Evolutionary conservation across 2,888 invertebrate species (phyloP), one percentile per base, ranked within the genome.

Genomic region (Drosophila nr. perissopoda): DNA sequence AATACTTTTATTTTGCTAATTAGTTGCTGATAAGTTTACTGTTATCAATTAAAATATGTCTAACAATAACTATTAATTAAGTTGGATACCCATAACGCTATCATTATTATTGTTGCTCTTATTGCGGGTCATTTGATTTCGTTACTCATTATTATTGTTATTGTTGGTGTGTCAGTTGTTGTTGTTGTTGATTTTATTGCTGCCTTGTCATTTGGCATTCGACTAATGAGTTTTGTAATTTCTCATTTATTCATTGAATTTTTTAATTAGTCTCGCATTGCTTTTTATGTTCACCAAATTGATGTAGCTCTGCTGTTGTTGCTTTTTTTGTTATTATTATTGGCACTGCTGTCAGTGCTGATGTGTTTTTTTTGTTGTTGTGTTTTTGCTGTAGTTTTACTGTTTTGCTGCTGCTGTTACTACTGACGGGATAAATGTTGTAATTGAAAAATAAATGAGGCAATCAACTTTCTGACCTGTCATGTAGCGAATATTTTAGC

Each of bases 401-500:
- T 64, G 51, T 65, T 42, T 21, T 61, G 42, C 29, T 69, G 49
- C 25, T 74, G 58, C 48, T 69, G 48, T 67, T 66, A 53, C 63
- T 64, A 70, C 74, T 76, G 76, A 70, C 79, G 80, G 63, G 70
- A 88, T 87, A 90, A 89, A 83, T 90, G 87, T 85, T 87, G 90
- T 86, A 90, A 90, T 86, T 88, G 86, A 85, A 85, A 85, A 90
- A 88, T 85, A 85, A 85, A 85, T 85, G 85, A 85, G 88, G 85
- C 85, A 85, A 85, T 86, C 85, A 86, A 90, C 85, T 88, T 88
- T 81, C 83, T 76, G 85, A 86, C 90, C 85, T 86, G 85, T 85
- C 85, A 85, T 82, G 89, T 90, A 83, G 88, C 86, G 78, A 85
- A 89, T 89, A 90, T 88, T 86, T 85, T 83, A 88, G 90, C 86